Conservation (phyloP, 2,113 vertebrate species). For the Collichthys lucidus region DNA sequence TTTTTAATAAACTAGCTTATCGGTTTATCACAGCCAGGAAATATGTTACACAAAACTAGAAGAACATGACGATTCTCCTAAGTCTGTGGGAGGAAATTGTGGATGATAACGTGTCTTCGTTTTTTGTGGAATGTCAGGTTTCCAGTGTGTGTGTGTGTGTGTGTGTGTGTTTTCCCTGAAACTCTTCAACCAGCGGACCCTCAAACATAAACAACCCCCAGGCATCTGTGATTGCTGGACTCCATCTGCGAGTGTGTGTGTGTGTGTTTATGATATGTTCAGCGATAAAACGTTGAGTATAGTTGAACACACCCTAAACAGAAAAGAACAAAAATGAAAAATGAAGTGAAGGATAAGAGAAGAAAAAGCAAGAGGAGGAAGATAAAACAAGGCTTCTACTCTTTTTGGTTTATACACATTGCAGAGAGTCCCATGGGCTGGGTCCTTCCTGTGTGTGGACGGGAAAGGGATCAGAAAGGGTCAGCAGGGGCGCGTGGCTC, state of each 20-base stretch:
- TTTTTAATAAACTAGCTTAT: background rate
- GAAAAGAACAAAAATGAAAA: background rate
- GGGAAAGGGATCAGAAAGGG: slow-evolving; percentile 57
- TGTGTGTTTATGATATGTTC: slow-evolving; percentile 31
- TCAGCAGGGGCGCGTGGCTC: slow-evolving; percentile 48
- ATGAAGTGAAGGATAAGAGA: background rate
- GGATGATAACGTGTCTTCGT: slow-evolving; percentile 1
- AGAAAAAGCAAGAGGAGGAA: background rate
- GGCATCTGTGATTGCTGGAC: slow-evolving; percentile 47
- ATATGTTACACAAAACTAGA: background rate
- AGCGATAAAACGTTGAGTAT: slow-evolving; percentile 33
- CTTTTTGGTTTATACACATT: slow-evolving; percentile 36
- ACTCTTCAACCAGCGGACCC: slow-evolving; percentile 13
- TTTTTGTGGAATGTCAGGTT: slow-evolving; percentile 28
- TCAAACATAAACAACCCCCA: slow-evolving; percentile 62
- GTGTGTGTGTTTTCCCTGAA: slow-evolving; percentile 13
- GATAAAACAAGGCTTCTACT: slow-evolving; percentile 18
- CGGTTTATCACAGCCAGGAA: background rate
- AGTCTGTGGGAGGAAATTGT: background rate
- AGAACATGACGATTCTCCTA: background rate
- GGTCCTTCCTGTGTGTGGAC: slow-evolving; percentile 63
- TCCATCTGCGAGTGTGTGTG: slow-evolving; percentile 19
- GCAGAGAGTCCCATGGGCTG: slow-evolving; percentile 53
- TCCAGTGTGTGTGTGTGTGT: slow-evolving; percentile 10
- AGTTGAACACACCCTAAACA: slow-evolving; percentile 5